These are phyloP conservation scores for Cebus imitator DNA, from an alignment of 2,113 vertebrate species.

Conservation along the genomic window DNA sequence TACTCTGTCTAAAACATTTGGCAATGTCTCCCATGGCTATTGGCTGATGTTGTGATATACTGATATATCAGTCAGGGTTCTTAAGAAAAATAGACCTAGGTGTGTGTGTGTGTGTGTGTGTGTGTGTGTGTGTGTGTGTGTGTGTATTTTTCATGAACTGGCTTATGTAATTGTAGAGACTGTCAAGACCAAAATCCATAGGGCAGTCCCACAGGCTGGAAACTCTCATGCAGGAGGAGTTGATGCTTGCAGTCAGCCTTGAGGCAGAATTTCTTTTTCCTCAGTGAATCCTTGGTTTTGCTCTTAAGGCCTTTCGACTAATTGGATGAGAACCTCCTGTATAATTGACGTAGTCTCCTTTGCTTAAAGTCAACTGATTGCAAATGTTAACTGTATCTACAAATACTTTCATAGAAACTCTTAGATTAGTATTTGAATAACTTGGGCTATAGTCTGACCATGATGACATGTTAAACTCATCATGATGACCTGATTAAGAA, in stretches of 20 bases:
- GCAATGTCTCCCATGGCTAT: background rate
- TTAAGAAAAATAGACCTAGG: background rate
- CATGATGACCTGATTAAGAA: background rate
- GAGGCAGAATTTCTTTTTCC: constrained; percentile 1
- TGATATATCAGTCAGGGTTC: background rate
- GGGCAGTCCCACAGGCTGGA: background rate
- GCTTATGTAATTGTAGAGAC: background rate
- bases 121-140: background rate
- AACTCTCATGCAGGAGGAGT: background rate
- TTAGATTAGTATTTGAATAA: background rate
- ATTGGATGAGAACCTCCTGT: background rate
- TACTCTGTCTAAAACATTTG: background rate
- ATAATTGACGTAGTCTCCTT: background rate
- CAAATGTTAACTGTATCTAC: background rate
- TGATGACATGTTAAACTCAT: background rate
- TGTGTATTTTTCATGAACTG: background rate
- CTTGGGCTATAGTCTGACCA: background rate
- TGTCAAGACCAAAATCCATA: background rate
- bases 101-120: background rate
- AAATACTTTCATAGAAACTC: background rate
- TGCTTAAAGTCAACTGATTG: background rate
- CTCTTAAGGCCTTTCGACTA: background rate
- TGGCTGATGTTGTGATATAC: background rate
- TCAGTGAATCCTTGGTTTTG: background rate
- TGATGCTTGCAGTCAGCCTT: background rate